Evolutionary conservation across 2,888 invertebrate species (phyloP).

Genomic region (Rotaria socialis): DNA sequence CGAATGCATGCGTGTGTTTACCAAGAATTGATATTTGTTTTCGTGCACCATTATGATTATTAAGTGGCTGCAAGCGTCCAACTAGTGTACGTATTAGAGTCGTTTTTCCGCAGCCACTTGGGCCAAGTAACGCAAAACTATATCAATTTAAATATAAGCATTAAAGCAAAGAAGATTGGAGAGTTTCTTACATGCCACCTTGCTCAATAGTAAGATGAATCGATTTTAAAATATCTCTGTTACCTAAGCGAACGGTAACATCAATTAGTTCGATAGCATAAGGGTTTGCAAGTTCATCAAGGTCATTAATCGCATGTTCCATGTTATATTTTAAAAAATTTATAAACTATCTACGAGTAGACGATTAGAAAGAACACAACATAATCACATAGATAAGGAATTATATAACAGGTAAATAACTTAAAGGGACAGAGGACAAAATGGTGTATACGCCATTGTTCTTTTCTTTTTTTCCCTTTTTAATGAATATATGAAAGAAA

Average conservation of each 20-base stretch:
- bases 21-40: slow-evolving; percentile 86
- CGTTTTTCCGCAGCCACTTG: slow-evolving; percentile 87
- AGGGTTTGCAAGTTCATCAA: neutral
- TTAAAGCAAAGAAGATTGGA: neutral
- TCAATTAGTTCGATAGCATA: neutral
- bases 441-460: too few relatives aligned
- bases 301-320: neutral
- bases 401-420: neutral
- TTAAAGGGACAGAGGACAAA: neutral
- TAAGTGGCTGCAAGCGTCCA: slow-evolving; percentile 76
- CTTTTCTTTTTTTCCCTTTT: too few relatives aligned
- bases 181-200: neutral
- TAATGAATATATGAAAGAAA: too few relatives aligned
- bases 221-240: neutral
- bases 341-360: too few relatives aligned
- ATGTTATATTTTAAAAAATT: neutral
- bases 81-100: slow-evolving; percentile 85
- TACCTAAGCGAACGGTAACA: neutral
- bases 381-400: neutral
- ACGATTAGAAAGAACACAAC: neutral
- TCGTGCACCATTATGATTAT: slow-evolving; percentile 65
- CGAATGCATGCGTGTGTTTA: slow-evolving; percentile 79
- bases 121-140: slow-evolving; percentile 86
- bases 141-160: slow-evolving; percentile 11
- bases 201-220: neutral